Evolutionary conservation across 1,140 invertebrate species (phyloP), one percentile per base, ranked within the genome.

Genomic region (Microplitis demolitor): DNA sequence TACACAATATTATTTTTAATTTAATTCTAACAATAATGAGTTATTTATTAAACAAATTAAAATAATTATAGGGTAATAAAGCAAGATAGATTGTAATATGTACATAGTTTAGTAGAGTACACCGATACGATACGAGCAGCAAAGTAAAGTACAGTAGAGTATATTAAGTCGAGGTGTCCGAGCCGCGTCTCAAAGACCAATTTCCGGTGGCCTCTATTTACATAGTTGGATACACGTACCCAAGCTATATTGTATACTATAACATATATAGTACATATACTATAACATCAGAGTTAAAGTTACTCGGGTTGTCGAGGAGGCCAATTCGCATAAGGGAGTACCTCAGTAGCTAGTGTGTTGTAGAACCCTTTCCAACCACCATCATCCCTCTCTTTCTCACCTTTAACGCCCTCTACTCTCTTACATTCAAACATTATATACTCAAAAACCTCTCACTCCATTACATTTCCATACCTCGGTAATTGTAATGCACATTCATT

Each of bases 151-250:
- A 34, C 14, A 37, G 31, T 24, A 24, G 31, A 37, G 64, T 72
- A 67, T 68, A 39, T 50, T 58, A 45, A 66, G 63, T 33, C 13
- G 45, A 68, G 66, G 64, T 50, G 76, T 45, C 24, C 70, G 69
- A 72, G 78, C 78, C 77, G 73, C 76, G 77, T 80, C 81, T 83
- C 84, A 82, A 85, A 84, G 83, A 83, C 82, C 83, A 84, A 85
- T 85, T 85, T 85, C 84, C 84, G 83, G 73, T 74, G 77, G 77
- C 78, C 76, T 80, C 76, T 86, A 86, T 87, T 87, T 85, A 83
- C 81, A 84, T 85, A 84, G 81, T 82, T 81, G 77, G 79, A 74
- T 82, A 82, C 81, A 84, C 80, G 71, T 73, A 71, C 77, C 76
- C 79, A 78, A 82, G 2, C 24, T 24, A 24, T 24, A 24, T 24